phyloP scores from a whole-genome alignment of 2,113 vertebrate species.

The Zapornia atra region DNA sequence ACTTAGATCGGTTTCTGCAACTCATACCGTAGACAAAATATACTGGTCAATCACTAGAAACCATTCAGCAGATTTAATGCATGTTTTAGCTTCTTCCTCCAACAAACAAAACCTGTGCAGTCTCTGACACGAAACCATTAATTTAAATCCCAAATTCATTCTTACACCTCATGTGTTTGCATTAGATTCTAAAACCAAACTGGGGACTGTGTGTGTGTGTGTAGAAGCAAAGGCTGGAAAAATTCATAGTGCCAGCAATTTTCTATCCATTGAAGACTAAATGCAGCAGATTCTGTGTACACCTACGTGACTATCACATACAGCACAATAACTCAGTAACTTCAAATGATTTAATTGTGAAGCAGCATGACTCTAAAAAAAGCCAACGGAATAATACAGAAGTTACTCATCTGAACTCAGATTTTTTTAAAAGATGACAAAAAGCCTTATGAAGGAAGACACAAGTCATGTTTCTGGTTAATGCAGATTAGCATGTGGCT shows the following conservation, averaged over 20 bases:
- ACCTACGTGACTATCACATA: slow-evolving; percentile 45
- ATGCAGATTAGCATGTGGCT: slow-evolving; percentile 20
- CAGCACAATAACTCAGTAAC: slow-evolving; percentile 10
- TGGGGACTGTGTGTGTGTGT: no score
- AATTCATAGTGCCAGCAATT: slow-evolving; percentile 46
- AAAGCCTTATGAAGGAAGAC: neutral
- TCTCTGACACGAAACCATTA: slow-evolving; percentile 21
- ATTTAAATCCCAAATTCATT: slow-evolving; percentile 54
- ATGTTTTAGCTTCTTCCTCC: slow-evolving; percentile 4
- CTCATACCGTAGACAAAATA: neutral
- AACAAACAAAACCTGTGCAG: slow-evolving; percentile 17
- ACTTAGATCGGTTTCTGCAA: neutral
- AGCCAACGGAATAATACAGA: neutral
- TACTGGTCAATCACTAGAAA: slow-evolving; percentile 17
- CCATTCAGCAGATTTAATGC: neutral
- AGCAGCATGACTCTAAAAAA: neutral
- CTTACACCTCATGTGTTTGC: slow-evolving; percentile 32
- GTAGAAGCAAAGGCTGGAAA: neutral
- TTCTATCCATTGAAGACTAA: slow-evolving; percentile 40
- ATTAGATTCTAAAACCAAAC: slow-evolving; percentile 18
- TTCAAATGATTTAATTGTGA: slow-evolving; percentile 48
- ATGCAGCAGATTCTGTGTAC: slow-evolving; percentile 1
- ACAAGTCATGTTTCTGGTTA: neutral
- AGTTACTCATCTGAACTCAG: neutral
- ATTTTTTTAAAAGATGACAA: neutral